Evolutionary conservation across 2,113 vertebrate genomes (phyloP).

Genomic region (Marmota flaviventris): DNA sequence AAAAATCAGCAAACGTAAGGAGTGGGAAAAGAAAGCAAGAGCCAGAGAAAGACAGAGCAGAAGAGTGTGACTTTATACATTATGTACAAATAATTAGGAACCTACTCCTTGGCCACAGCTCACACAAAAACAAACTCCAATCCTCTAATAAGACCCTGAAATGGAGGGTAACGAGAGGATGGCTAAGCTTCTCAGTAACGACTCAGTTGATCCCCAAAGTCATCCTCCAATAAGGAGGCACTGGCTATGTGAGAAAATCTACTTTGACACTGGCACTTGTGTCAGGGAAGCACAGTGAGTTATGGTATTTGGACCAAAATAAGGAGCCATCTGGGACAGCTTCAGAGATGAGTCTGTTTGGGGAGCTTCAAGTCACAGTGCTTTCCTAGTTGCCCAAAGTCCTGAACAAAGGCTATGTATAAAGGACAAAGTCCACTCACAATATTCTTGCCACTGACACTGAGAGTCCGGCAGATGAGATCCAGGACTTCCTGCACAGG

Average conservation of each 20-base stretch:
- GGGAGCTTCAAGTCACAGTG: not conserved
- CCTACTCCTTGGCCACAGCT: not conserved
- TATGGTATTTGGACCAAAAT: not conserved
- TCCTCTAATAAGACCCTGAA: not conserved
- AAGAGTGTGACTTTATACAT: rapidly evolving
- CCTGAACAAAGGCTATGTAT: not conserved
- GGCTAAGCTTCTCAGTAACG: not conserved
- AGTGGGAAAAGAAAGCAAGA: not conserved
- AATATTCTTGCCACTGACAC: constrained; percentile 90
- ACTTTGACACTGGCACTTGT: rapidly evolving
- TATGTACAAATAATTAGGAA: not conserved
- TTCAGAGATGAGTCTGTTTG: not conserved
- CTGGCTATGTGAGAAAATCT: not conserved
- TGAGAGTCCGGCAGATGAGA: constrained; percentile 92
- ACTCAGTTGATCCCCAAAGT: not conserved
- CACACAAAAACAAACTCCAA: not conserved
- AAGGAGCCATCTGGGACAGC: not conserved
- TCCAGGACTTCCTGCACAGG: constrained; percentile 92
- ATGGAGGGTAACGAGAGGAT: not conserved
- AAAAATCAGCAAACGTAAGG: not conserved
- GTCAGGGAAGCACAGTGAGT: rapidly evolving
- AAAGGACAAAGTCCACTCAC: constrained; percentile 82
- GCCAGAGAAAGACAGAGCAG: not conserved
- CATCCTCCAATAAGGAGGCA: not conserved
- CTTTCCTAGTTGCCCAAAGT: not conserved